Conservation (phyloP, 2,888 invertebrate genomes). For the Dryocosmus kuriphilus region DNA sequence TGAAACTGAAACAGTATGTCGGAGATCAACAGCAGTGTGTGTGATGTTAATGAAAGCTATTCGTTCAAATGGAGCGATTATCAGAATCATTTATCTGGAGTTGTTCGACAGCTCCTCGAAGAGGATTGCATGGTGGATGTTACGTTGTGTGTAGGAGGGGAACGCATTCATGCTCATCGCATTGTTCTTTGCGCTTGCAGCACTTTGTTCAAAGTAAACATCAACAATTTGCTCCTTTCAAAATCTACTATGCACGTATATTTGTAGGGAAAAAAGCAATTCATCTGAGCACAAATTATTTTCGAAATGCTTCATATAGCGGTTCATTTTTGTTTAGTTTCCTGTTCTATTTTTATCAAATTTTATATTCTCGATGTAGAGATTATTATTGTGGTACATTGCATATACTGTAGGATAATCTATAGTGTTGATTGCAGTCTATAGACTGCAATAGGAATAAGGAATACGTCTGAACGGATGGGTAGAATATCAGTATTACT, state of each 20-base stretch:
- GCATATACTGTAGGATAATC: no score
- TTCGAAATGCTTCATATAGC: background rate
- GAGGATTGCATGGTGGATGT: conserved; percentile 78
- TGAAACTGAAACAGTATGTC: conserved; percentile 68
- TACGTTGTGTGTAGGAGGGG: conserved; percentile 77
- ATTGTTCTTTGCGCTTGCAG: conserved; percentile 79
- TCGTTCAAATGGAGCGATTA: conserved; percentile 77
- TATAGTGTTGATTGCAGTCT: no score
- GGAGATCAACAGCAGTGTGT: conserved; percentile 57
- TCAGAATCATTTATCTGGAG: conserved; percentile 73
- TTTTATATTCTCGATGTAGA: background rate
- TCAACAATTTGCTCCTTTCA: conserved; percentile 14
- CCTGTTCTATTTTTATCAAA: conserved; percentile 7
- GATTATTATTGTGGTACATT: no score
- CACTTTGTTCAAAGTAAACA: conserved; percentile 76
- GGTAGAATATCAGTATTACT: no score
- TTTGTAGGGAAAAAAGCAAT: background rate
- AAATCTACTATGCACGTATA: background rate
- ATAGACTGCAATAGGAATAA: no score
- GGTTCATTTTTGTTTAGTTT: conserved; percentile 26
- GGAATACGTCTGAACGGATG: no score
- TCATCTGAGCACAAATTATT: background rate
- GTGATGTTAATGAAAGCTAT: conserved; percentile 64
- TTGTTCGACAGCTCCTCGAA: conserved; percentile 73
- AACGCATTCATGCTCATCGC: conserved; percentile 77